Percentiles rank a stretch among this genome's conserved stretches.
These are phyloP conservation scores for Dendroctonus ponderosae DNA, from an alignment of 1,140 invertebrate genomes.

Conservation along the genomic window DNA sequence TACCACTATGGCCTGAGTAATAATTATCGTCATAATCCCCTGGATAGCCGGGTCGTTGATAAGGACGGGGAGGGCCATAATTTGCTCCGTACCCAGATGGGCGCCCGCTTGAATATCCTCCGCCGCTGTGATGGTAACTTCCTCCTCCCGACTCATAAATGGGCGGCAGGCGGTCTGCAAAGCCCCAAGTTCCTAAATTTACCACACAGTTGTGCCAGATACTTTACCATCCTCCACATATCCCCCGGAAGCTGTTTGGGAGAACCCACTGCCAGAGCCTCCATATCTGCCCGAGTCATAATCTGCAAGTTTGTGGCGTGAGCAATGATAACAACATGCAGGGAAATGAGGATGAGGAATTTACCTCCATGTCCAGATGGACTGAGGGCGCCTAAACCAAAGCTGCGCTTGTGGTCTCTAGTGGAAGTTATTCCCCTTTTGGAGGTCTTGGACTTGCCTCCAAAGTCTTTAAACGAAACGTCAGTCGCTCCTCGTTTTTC, in stretches of 20 bases:
- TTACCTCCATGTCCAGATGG: constrained; percentile 7
- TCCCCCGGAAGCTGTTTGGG: constrained; percentile 1
- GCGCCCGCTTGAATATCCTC: constrained; percentile 4
- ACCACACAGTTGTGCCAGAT: too few relatives aligned
- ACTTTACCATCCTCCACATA: constrained; percentile 5
- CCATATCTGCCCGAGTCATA: constrained; percentile 19
- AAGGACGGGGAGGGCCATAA: constrained; percentile 5
- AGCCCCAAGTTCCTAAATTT: too few relatives aligned
- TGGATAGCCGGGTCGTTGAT: too few relatives aligned
- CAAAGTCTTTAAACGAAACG: not conserved
- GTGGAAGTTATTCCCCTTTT: constrained; percentile 4
- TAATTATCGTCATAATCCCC: constrained; percentile 14
- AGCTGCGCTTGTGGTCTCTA: constrained; percentile 6
- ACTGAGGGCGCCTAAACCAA: not conserved
- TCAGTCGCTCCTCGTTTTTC: constrained; percentile 9
- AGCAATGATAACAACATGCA: too few relatives aligned
- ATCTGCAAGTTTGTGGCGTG: not conserved
- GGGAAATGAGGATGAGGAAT: not conserved
- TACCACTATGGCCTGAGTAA: constrained; percentile 6
- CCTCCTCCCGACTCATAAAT: not conserved
- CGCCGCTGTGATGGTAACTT: constrained; percentile 16
- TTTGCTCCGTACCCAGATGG: constrained; percentile 9
- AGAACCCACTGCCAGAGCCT: constrained; percentile 15
- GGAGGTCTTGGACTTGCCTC: not conserved
- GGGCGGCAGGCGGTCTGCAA: too few relatives aligned